Conservation (phyloP, 1,140 invertebrate species). For the Onthophagus taurus region DNA sequence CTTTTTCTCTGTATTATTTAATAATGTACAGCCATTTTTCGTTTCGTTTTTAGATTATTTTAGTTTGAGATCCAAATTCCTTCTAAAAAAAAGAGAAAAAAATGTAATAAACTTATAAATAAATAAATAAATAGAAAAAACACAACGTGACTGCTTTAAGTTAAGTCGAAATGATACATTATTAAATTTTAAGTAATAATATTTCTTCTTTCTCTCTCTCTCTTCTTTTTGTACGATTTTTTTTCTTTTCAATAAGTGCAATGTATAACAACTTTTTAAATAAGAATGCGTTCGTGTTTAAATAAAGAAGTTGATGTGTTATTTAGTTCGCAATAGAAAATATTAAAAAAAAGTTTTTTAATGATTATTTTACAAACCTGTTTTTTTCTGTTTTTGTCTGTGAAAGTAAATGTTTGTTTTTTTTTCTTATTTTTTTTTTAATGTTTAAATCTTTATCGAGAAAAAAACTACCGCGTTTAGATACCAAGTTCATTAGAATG, state of each 20-base stretch:
- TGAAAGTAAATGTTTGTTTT: too few relatives aligned
- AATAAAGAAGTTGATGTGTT: conserved; percentile 7
- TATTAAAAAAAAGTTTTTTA: conserved; percentile 7
- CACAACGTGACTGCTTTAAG: conserved; percentile 32
- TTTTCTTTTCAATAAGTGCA: conserved; percentile 36
- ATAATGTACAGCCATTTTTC: not conserved
- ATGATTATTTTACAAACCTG: conserved; percentile 1
- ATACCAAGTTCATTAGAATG: not conserved
- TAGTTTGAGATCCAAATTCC: not conserved
- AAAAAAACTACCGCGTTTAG: not conserved
- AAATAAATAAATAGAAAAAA: conserved; percentile 5
- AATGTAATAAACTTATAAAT: conserved; percentile 4
- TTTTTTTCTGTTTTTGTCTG: too few relatives aligned
- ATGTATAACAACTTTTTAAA: conserved; percentile 29
- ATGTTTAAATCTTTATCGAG: conserved; percentile 5
- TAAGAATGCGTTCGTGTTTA: conserved; percentile 12
- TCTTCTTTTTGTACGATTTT: conserved; percentile 9
- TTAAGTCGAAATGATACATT: conserved; percentile 28
- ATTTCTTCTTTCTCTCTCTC: conserved; percentile 7
- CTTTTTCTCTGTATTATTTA: not conserved
- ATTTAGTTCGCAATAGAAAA: conserved; percentile 5
- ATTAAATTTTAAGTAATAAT: conserved; percentile 26
- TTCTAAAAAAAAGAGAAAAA: conserved; percentile 1
- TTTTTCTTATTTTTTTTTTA: conserved; percentile 13
- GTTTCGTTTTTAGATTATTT: too few relatives aligned